Evolutionary conservation across 2,113 vertebrate genomes (phyloP).

Genomic region (Vireo altiloquus): DNA sequence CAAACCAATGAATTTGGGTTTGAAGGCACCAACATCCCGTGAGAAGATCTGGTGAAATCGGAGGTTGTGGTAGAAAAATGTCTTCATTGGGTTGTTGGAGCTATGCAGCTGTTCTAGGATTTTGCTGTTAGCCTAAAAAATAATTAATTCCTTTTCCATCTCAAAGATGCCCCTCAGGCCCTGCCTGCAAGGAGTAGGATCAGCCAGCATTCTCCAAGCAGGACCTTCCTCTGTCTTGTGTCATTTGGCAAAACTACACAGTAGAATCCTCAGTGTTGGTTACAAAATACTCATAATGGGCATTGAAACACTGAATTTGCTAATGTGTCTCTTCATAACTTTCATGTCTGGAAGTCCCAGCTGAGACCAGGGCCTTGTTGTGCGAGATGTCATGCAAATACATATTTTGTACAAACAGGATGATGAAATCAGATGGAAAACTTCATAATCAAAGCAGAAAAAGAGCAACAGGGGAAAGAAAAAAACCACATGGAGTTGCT

Average conservation of each 20-base stretch:
- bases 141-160: neutral
- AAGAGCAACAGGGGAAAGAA: neutral
- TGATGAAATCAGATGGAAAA: constrained; percentile 27
- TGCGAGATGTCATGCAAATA: neutral
- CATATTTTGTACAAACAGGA: constrained; percentile 1
- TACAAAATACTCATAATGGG: neutral
- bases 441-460: neutral
- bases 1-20: neutral
- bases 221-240: neutral
- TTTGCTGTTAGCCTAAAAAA: neutral
- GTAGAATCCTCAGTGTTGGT: neutral
- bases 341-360: neutral
- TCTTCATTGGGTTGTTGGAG: neutral
- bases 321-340: neutral
- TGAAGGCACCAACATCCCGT: neutral
- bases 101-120: neutral
- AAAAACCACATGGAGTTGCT: neutral
- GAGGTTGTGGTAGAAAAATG: neutral
- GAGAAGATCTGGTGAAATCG: neutral
- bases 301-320: neutral
- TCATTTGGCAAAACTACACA: neutral
- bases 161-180: neutral
- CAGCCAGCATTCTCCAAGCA: neutral
- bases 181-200: neutral
- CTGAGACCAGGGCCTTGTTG: neutral